Conservation (phyloP, 2,888 invertebrate species). For the Agrypnus murinus region DNA sequence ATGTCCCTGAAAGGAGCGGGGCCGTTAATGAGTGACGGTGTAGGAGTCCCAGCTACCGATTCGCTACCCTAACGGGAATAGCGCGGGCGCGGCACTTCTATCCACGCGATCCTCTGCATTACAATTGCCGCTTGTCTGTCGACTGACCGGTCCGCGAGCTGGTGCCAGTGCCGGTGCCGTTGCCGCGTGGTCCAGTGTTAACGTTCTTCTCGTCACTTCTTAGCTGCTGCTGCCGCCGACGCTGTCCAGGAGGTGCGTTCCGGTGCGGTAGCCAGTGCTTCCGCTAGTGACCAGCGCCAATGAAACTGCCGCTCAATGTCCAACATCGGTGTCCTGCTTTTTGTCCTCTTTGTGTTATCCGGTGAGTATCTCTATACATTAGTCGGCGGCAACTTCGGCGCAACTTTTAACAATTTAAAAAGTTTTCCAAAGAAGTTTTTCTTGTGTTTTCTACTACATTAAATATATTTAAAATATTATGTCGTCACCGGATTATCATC, state of each 20-base stretch:
- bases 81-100: conserved; percentile 63
- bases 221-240: conserved; percentile 39
- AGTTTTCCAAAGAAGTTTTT: no score
- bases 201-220: conserved; percentile 37
- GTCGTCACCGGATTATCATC: conserved; percentile 1
- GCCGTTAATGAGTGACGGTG: conserved; percentile 61
- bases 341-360: conserved; percentile 62
- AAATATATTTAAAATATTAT: not conserved
- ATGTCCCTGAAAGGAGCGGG: conserved; percentile 60
- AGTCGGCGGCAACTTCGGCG: no score
- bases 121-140: conserved; percentile 65
- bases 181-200: conserved; percentile 47
- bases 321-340: conserved; percentile 61
- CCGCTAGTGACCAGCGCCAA: conserved; percentile 58
- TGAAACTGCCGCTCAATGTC: conserved; percentile 63
- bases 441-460: no score
- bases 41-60: conserved; percentile 55
- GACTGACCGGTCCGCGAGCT: conserved; percentile 58
- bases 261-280: conserved; percentile 52
- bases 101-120: conserved; percentile 66
- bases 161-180: conserved; percentile 53
- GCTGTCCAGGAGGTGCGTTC: conserved; percentile 40
- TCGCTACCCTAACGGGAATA: conserved; percentile 55
- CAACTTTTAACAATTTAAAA: no score
- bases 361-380: conserved; percentile 60